phyloP scores from a whole-genome alignment of 1,140 invertebrate species.

The Sitobion miscanthi region DNA sequence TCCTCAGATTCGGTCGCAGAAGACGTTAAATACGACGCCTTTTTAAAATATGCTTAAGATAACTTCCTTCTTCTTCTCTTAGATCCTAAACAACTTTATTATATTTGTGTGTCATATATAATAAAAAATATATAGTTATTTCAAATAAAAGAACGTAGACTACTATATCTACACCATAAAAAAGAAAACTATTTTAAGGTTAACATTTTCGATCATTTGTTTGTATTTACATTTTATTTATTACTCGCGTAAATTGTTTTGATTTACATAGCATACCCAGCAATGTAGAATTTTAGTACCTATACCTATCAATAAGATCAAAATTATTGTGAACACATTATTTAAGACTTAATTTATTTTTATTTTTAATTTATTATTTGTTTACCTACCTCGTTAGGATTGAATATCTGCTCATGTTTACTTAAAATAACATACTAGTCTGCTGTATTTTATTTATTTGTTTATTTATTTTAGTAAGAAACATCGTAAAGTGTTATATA shows the following conservation, averaged over 20 bases:
- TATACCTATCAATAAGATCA: not conserved
- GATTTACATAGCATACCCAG: not conserved
- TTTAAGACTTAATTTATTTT: conserved; percentile 45
- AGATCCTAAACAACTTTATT: conserved; percentile 40
- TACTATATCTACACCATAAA: not conserved
- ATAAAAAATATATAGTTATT: conserved; percentile 12
- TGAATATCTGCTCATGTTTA: conserved; percentile 53
- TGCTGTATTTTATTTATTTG: conserved; percentile 51
- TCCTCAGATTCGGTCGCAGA: conserved; percentile 78
- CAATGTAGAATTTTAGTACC: conserved; percentile 23
- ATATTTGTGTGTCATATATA: conserved; percentile 42
- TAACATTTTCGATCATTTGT: conserved; percentile 37
- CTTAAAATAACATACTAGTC: conserved; percentile 48
- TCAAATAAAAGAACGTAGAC: conserved; percentile 18
- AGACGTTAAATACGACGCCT: conserved; percentile 59
- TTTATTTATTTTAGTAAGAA: conserved; percentile 29
- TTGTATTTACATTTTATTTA: conserved; percentile 24
- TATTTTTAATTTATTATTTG: conserved; percentile 48
- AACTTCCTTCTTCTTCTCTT: conserved; percentile 56
- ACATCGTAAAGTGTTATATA: conserved; percentile 7
- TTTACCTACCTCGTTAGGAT: conserved; percentile 51
- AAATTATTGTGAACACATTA: conserved; percentile 13
- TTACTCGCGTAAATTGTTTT: conserved; percentile 9
- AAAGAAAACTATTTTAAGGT: not conserved
- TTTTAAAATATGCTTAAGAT: conserved; percentile 42